Evolutionary conservation across 2,113 vertebrate genomes (phyloP).

Genomic region (Rhineura floridana): DNA sequence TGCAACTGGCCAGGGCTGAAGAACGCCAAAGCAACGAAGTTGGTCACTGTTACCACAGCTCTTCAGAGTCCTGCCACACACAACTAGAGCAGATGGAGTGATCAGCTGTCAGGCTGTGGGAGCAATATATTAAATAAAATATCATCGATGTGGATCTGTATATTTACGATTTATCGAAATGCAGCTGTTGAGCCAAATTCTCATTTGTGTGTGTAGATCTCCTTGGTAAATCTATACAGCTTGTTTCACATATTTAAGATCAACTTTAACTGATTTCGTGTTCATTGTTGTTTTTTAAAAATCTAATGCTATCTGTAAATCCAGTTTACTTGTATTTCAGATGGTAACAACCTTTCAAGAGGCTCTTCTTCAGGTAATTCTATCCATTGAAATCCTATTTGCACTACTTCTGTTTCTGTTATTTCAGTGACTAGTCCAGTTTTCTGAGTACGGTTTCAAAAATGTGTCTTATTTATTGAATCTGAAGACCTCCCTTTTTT

Average conservation of each 20-base stretch:
- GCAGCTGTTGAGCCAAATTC: background rate
- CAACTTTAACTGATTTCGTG: constrained; percentile 45
- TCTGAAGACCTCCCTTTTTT: background rate
- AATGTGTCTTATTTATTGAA: background rate
- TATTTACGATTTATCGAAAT: background rate
- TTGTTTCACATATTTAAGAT: background rate
- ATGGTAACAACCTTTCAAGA: constrained; percentile 73
- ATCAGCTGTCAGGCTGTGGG: background rate
- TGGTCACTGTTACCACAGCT: background rate
- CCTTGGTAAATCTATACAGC: background rate
- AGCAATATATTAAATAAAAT: background rate
- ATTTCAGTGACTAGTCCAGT: constrained; percentile 24
- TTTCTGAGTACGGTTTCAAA: background rate
- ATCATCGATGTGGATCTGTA: background rate
- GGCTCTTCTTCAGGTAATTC: constrained; percentile 75
- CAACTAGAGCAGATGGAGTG: background rate
- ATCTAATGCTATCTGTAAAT: constrained; percentile 63
- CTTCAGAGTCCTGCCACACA: background rate
- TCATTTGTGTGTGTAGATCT: background rate
- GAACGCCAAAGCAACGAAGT: background rate
- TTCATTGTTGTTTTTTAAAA: constrained; percentile 27
- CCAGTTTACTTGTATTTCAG: constrained; percentile 75
- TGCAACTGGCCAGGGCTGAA: background rate
- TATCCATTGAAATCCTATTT: constrained; percentile 44
- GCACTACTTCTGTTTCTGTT: constrained; percentile 56